Conservation (phyloP, 1,140 invertebrate species). For the Apis dorsata region DNA sequence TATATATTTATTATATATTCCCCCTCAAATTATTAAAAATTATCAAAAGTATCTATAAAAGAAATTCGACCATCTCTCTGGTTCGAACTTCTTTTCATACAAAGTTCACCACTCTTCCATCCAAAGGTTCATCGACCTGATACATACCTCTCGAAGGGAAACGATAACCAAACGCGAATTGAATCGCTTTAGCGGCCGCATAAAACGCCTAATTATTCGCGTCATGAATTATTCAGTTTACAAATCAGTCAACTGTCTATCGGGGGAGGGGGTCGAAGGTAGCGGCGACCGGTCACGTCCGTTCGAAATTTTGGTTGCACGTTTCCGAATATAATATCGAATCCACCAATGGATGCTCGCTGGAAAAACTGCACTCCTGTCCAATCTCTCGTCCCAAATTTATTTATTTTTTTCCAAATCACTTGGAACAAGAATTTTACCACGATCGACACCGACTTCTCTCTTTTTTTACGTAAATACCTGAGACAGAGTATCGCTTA, state of each 20-base stretch:
- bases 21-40: too few species aligned
- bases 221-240: conserved; percentile 67
- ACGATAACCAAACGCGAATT: conserved; percentile 43
- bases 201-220: conserved; percentile 67
- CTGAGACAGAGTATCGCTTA: too few species aligned
- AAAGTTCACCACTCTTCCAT: neutral
- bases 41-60: too few species aligned
- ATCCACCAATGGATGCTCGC: neutral
- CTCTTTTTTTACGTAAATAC: too few species aligned
- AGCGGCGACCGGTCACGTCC: conserved; percentile 1
- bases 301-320: neutral
- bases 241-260: conserved; percentile 46
- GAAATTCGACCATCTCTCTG: too few species aligned
- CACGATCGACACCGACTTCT: too few species aligned
- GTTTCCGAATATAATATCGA: neutral
- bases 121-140: conserved; percentile 12
- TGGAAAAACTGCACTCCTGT: neutral
- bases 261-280: neutral
- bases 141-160: neutral
- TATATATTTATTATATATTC: too few species aligned
- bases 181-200: conserved; percentile 43
- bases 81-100: neutral
- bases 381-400: neutral
- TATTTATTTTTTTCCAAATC: too few species aligned
- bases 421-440: too few species aligned